Evolutionary conservation across 30 jellyfish, hydroid and myxozoan species (phyloP).

Genomic region (Hydractinia echinata): DNA sequence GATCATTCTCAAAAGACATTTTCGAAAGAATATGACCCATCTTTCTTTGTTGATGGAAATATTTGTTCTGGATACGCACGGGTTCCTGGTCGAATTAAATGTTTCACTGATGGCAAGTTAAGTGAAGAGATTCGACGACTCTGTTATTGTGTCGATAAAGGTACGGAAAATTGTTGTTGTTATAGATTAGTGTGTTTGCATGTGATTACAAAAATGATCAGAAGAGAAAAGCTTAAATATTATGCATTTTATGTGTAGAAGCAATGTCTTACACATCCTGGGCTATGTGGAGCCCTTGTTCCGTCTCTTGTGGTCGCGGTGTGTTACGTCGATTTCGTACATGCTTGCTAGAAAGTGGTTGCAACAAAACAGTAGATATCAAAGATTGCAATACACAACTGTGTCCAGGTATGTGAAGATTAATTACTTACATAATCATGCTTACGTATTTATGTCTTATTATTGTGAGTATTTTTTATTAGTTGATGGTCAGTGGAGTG

Average conservation of each 20-base stretch:
- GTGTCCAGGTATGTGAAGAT: conserved; percentile 11
- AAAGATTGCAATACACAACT: background rate
- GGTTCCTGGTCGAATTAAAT: conserved; percentile 11
- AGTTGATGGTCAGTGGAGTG: conserved; percentile 18
- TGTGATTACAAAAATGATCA: too few species aligned
- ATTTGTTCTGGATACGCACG: background rate
- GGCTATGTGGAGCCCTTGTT: conserved; percentile 26
- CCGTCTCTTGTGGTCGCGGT: conserved; percentile 18
- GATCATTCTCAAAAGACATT: background rate
- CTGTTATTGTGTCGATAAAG: conserved; percentile 13
- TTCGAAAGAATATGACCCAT: conserved; percentile 20
- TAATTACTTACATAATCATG: background rate
- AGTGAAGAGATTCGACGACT: background rate
- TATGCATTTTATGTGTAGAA: background rate
- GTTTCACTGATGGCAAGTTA: background rate
- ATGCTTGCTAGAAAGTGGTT: background rate
- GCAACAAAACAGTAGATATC: background rate
- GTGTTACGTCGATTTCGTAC: conserved; percentile 3
- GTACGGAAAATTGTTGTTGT: background rate
- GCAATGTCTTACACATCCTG: background rate
- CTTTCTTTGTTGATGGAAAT: background rate
- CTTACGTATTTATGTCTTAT: background rate
- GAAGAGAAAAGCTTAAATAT: background rate
- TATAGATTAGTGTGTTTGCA: too few species aligned
- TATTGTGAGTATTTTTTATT: background rate